Evolutionary conservation across 2,797 vertebrate species (phyloP).

Genomic region (Peromyscus attwateri): DNA sequence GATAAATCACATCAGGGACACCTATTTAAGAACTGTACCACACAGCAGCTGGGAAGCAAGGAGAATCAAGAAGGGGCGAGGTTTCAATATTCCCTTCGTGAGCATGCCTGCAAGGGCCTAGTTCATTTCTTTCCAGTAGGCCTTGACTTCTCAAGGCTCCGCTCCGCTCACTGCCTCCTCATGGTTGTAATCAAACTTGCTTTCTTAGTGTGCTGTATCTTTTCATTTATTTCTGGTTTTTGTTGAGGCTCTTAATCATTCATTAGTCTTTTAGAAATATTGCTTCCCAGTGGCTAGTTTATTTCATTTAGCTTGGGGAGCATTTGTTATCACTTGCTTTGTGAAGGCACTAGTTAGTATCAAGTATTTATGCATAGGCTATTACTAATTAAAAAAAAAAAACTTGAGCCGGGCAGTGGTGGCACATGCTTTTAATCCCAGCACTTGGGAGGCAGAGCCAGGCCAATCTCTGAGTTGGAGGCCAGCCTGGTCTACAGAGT

Average conservation of each 20-base stretch:
- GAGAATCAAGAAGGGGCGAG: not conserved
- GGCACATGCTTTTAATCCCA: no score
- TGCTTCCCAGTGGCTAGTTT: not conserved
- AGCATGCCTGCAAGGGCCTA: not conserved
- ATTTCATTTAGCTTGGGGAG: not conserved
- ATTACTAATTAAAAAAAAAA: not conserved
- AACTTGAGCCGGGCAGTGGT: no score
- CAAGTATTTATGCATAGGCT: not conserved
- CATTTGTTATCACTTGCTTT: not conserved
- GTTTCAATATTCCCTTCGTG: not conserved
- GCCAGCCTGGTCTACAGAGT: no score
- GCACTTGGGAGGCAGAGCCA: no score
- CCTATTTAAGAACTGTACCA: not conserved
- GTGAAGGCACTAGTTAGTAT: not conserved
- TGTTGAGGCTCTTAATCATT: not conserved
- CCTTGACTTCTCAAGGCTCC: no score
- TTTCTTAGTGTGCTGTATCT: not conserved
- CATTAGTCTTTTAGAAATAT: not conserved
- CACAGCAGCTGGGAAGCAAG: not conserved
- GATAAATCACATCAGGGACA: not conserved
- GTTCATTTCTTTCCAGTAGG: not conserved
- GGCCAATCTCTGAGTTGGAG: no score
- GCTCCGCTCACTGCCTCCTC: not conserved
- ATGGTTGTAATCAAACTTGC: not conserved
- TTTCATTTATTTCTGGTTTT: not conserved